Evolutionary conservation across 2,113 vertebrate species (phyloP), one percentile per base, ranked within the genome.

Genomic region (Alligator sinensis): DNA sequence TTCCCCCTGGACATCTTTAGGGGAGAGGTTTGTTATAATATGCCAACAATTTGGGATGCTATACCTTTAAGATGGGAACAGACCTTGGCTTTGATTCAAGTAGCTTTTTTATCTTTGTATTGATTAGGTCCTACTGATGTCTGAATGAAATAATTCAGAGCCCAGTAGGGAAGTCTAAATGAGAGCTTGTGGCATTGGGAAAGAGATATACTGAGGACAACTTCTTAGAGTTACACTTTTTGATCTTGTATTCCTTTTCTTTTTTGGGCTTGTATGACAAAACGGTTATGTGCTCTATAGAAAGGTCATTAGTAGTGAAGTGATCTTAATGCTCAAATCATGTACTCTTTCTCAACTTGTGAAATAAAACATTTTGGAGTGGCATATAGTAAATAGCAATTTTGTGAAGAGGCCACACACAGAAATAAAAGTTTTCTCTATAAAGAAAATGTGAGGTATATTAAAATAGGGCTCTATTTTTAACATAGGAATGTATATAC

Each of bases 251-350:
- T 8, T 64, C 22, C 0, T 27, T 62, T 91, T 82, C 8, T 78
- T 87, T 58, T 63, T 80, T 14, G 28, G 66, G 2, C 5, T 70
- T 6, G 64, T 76, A 38, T 77, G n/a, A 25, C 24, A 24, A 57
- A 30, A 62, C 34, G 3, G 5, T 5, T 62, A 9, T 4, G 4
- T 14, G 7, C 2, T 1, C 0, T 11, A 2, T 59, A 34, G 9
- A 19, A 68, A 57, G 16, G 3, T 63, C 27, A 3, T 2, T 80
- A 9, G 68, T 61, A 87, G 63, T 3, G 17, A 84, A 72, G 13
- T 18, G 11, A 3, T 22, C 79, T n/a, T 11, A 77, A 11, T 55
- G 83, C 38, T 61, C 30, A 55, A 27, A 81, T 79, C 81, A 13
- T 30, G 19, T 16, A 11, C 90, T 81, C 21, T 16, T 90, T 58